A percentile compares a stretch with the other conserved stretches of the same genome.
These are phyloP conservation scores for Thamnophis elegans DNA, from an alignment of 2,797 vertebrate genomes.

Conservation along the genomic window DNA sequence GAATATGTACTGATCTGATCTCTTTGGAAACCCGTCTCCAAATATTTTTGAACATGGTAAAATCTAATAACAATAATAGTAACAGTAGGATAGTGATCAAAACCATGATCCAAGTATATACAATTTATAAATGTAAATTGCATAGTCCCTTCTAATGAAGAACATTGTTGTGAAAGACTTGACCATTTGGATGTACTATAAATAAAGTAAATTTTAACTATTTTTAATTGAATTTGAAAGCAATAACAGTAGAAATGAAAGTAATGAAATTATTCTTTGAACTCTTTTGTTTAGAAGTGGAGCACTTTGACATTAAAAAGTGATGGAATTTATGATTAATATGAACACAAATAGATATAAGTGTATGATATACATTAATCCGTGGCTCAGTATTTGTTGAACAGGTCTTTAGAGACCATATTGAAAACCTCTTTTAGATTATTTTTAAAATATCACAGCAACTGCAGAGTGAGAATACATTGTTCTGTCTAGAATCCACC, in stretches of 20 bases:
- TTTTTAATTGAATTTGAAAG: background rate
- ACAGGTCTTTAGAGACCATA: conserved; percentile 5
- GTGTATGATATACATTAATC: background rate
- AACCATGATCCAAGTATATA: background rate
- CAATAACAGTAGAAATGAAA: background rate
- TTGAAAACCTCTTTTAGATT: background rate
- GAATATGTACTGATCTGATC: background rate
- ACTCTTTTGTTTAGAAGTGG: background rate
- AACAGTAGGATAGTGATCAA: background rate
- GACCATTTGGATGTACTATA: background rate
- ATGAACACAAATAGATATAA: conserved; percentile 24
- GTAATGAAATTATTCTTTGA: background rate
- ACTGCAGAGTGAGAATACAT: conserved; percentile 15
- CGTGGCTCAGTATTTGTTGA: background rate
- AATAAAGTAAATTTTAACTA: background rate
- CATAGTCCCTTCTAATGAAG: background rate
- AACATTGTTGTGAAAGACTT: background rate
- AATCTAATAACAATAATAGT: background rate
- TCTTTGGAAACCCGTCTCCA: background rate
- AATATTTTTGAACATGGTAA: background rate
- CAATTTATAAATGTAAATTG: background rate
- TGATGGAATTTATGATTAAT: conserved; percentile 5
- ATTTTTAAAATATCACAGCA: background rate
- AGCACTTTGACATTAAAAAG: background rate
- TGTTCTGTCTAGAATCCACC: background rate